A percentile compares a stretch with the other conserved stretches of the same genome.
These are phyloP conservation scores for Vimba vimba DNA, from an alignment of 2,113 vertebrate genomes.

Conservation along the genomic window DNA sequence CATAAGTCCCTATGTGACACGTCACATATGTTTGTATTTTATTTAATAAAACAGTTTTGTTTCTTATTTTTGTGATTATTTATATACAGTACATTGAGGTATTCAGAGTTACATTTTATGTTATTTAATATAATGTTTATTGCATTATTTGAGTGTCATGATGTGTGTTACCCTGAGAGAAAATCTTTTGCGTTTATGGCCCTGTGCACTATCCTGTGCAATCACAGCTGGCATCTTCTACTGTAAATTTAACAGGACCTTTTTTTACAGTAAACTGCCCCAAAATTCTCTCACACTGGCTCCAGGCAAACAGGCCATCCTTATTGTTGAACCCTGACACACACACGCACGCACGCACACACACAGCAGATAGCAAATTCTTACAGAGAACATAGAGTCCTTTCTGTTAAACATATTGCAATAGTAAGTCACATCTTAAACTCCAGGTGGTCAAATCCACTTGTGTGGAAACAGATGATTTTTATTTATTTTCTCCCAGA, in stretches of 20 bases:
- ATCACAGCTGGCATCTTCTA: neutral
- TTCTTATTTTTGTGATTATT: neutral
- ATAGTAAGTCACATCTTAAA: neutral
- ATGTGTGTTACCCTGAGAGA: neutral
- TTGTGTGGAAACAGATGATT: neutral
- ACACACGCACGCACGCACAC: neutral
- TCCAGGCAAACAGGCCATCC: neutral
- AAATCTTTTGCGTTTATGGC: neutral
- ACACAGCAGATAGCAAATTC: neutral
- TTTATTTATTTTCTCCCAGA: neutral
- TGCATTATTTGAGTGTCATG: neutral
- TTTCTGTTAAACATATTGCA: neutral
- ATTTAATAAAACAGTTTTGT: too few relatives aligned
- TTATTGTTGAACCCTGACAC: neutral
- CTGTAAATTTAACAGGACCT: neutral
- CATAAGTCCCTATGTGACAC: too few relatives aligned
- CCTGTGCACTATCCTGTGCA: neutral
- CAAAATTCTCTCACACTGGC: neutral
- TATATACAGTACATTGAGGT: neutral
- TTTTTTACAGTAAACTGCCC: neutral
- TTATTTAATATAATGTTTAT: neutral
- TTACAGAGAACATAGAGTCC: neutral
- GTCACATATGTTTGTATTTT: too few relatives aligned
- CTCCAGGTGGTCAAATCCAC: slow-evolving; percentile 18
- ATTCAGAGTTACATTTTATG: neutral